Conservation (phyloP, 2,113 vertebrate species). For the Cisticola juncidis region DNA sequence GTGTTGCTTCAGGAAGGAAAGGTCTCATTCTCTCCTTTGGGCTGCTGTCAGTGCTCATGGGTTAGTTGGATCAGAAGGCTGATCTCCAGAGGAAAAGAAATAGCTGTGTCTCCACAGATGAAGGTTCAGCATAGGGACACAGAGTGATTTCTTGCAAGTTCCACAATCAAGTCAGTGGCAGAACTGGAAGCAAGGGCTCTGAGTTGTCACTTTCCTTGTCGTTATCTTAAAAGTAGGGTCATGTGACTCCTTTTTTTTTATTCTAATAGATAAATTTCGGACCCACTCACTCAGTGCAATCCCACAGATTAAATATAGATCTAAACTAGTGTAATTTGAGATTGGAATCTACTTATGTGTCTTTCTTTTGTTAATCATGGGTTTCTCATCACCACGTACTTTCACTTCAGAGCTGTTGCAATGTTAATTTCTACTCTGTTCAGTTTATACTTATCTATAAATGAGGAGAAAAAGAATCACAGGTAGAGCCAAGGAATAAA, state of each 20-base stretch:
- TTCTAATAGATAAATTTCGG: background rate
- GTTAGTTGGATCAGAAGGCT: background rate
- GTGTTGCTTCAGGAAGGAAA: background rate
- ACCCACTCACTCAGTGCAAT: background rate
- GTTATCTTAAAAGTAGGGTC: background rate
- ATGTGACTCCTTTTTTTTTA: background rate
- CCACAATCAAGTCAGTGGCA: background rate
- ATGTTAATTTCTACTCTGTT: background rate
- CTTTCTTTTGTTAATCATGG: background rate
- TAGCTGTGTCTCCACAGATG: background rate
- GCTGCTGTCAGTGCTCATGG: background rate
- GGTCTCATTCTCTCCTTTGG: background rate
- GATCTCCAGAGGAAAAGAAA: background rate
- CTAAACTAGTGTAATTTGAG: background rate
- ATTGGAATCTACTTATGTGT: background rate
- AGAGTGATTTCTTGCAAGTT: background rate
- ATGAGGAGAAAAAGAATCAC: background rate
- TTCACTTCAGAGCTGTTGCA: background rate
- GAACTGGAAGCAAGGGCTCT: background rate
- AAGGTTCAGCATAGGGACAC: background rate
- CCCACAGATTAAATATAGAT: background rate
- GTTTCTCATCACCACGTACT: background rate
- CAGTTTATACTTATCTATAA: background rate
- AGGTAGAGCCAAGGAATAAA: background rate
- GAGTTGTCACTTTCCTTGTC: background rate